Conservation (phyloP, 2,888 invertebrate species). For the Odontothrips loti region DNA sequence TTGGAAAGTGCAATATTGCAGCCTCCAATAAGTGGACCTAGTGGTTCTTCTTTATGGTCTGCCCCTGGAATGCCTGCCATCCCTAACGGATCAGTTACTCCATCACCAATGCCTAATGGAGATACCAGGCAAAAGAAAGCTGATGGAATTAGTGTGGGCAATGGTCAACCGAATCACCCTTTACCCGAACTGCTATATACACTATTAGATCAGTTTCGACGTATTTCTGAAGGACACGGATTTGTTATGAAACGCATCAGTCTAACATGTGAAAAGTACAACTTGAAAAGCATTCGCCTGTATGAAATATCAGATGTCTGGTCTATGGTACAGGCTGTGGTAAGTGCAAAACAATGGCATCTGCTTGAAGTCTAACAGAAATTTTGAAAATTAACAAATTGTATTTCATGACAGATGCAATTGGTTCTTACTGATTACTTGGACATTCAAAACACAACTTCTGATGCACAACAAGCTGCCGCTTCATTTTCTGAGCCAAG, state of each 20-base stretch:
- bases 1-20: constrained; percentile 48
- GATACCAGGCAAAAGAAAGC: constrained; percentile 33
- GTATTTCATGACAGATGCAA: constrained; percentile 61
- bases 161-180: constrained; percentile 45
- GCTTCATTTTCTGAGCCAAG: constrained; percentile 44
- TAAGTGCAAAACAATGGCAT: constrained; percentile 49
- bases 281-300: constrained; percentile 50
- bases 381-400: constrained; percentile 28
- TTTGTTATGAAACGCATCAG: constrained; percentile 60
- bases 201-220: constrained; percentile 76
- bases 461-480: constrained; percentile 37
- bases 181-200: constrained; percentile 64
- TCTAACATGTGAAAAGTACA: constrained; percentile 59
- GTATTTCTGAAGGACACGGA: constrained; percentile 72
- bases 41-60: not conserved
- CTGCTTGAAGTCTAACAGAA: constrained; percentile 11
- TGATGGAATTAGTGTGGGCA: constrained; percentile 40
- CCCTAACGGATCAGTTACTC: constrained; percentile 40
- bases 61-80: not conserved
- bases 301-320: constrained; percentile 79
- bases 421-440: constrained; percentile 79
- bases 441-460: constrained; percentile 72
- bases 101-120: constrained; percentile 37
- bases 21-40: constrained; percentile 45
- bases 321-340: constrained; percentile 84